phyloP scores from a whole-genome alignment of 2,888 invertebrate species.

The Coecobrya sp. region DNA sequence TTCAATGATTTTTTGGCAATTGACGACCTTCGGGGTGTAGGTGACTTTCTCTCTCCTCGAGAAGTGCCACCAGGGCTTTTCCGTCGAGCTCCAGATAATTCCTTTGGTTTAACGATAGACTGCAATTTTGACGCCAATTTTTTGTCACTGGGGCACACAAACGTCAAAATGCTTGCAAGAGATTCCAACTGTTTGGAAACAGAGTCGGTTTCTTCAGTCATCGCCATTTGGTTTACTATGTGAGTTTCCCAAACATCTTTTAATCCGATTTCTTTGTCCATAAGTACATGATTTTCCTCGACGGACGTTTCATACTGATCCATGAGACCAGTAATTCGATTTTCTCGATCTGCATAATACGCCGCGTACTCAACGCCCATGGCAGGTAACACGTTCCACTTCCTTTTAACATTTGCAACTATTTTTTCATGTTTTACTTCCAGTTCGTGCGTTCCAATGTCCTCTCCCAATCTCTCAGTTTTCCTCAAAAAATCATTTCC shows the following conservation, averaged over 20 bases:
- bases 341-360: conserved; percentile 96
- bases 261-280: conserved; percentile 82
- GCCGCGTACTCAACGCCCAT: conserved; percentile 98
- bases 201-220: conserved; percentile 76
- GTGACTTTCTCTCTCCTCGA: conserved; percentile 63
- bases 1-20: conserved; percentile 58
- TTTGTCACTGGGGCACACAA: conserved; percentile 76
- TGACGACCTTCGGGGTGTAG: conserved; percentile 48
- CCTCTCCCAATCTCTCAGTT: conserved; percentile 96
- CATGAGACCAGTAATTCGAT: conserved; percentile 93
- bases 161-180: conserved; percentile 78
- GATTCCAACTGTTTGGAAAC: conserved; percentile 71
- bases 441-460: conserved; percentile 93
- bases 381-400: conserved; percentile 98
- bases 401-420: conserved; percentile 95
- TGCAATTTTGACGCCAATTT: conserved; percentile 61
- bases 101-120: conserved; percentile 32
- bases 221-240: conserved; percentile 73
- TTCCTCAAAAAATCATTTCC: conserved; percentile 94
- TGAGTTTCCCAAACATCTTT: conserved; percentile 82
- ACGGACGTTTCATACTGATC: conserved; percentile 92
- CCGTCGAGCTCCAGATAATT: conserved; percentile 22
- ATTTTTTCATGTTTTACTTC: conserved; percentile 95
- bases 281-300: conserved; percentile 81
- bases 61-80: conserved; percentile 80